phyloP scores from a whole-genome alignment of 2,888 invertebrate species.

The Tipula unca region DNA sequence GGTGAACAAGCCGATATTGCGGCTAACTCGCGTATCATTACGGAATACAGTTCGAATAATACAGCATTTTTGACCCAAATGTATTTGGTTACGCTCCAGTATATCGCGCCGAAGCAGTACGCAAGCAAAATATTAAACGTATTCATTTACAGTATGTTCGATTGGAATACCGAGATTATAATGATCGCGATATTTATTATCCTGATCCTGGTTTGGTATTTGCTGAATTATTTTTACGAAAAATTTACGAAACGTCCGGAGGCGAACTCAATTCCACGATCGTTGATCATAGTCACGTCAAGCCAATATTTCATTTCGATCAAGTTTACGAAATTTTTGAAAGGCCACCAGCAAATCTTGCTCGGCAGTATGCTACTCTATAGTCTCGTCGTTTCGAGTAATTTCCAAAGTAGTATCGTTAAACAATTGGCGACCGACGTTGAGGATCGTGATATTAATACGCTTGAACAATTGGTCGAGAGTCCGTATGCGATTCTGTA shows the following conservation, averaged over 20 bases:
- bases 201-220: background rate
- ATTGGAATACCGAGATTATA: background rate
- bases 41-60: background rate
- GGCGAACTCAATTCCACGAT: background rate
- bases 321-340: background rate
- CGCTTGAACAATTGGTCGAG: background rate
- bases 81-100: background rate
- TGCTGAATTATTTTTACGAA: background rate
- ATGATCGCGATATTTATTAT: background rate
- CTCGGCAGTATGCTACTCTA: background rate
- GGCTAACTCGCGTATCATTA: background rate
- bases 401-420: background rate
- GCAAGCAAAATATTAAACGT: constrained; percentile 3
- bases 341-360: background rate
- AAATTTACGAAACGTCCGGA: background rate
- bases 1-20: background rate
- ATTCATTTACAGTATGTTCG: background rate
- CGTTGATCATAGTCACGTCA: background rate
- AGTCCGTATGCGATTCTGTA: background rate
- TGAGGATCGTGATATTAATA: background rate
- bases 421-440: background rate
- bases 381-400: background rate
- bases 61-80: background rate
- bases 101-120: background rate
- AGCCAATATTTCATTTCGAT: constrained; percentile 15